phyloP scores from a whole-genome alignment of 2,797 vertebrate genomes.

The Malurus leucopterus region DNA sequence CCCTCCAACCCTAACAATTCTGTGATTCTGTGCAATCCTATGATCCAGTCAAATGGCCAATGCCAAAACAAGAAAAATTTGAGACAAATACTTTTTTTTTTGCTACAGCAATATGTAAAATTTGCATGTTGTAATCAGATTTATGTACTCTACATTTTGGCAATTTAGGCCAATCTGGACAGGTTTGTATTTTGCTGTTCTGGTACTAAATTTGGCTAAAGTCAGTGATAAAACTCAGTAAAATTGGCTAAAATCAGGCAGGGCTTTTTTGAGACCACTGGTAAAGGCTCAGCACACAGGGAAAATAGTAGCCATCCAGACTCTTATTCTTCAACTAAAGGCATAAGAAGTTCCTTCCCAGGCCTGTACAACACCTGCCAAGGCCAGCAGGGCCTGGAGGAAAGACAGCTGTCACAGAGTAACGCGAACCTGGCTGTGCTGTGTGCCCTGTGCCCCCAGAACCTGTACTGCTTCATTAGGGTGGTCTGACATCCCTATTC shows the following conservation, averaged over 20 bases:
- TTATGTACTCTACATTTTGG: not conserved
- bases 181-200: not conserved
- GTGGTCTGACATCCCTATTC: too few species aligned
- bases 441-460: fast-evolving
- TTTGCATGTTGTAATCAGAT: not conserved
- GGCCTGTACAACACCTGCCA: not conserved
- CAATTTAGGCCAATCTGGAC: not conserved
- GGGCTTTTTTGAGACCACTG: fast-evolving
- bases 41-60: not conserved
- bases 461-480: fast-evolving
- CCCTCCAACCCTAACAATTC: not conserved
- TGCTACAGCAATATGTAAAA: not conserved
- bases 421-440: fast-evolving
- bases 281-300: not conserved
- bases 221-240: not conserved
- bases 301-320: not conserved
- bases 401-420: not conserved
- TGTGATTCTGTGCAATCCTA: not conserved
- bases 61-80: not conserved
- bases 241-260: not conserved
- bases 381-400: not conserved
- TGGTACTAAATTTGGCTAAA: not conserved
- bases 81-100: not conserved
- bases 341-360: fast-evolving
- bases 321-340: not conserved